A percentile compares a stretch with the other conserved stretches of the same genome.
Conservation (phyloP, 2,113 vertebrate species). For the Sinocyclocheilus rhinocerous region DNA sequence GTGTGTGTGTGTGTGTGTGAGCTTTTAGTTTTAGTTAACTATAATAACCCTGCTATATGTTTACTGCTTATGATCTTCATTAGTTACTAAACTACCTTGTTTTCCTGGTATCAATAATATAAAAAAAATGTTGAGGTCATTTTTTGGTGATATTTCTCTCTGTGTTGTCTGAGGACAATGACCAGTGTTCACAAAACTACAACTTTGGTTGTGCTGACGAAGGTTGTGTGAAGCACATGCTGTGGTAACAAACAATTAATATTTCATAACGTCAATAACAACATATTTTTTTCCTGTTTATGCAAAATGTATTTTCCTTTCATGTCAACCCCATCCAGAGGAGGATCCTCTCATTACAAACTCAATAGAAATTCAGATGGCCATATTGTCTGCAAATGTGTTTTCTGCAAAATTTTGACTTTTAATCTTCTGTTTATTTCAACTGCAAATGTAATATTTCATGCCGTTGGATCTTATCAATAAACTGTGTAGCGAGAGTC, state of each 20-base stretch:
- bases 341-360: neutral
- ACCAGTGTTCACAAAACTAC: neutral
- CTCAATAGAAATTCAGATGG: neutral
- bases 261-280: neutral
- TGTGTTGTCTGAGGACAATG: neutral
- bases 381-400: neutral
- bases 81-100: too few species aligned
- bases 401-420: neutral
- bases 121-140: too few species aligned
- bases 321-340: neutral
- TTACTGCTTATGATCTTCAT: neutral
- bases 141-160: neutral
- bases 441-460: neutral
- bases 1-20: too few species aligned
- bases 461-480: neutral
- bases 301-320: neutral
- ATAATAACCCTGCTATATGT: neutral
- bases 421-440: neutral
- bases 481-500: neutral
- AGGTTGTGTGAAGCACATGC: constrained; percentile 1
- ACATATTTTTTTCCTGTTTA: neutral
- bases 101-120: too few species aligned
- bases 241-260: constrained; percentile 7
- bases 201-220: neutral
- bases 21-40: neutral